A percentile compares a stretch with the other conserved stretches of the same genome.
These are phyloP conservation scores for Hedychridium roseum DNA, from an alignment of 2,888 invertebrate species.

Conservation along the genomic window DNA sequence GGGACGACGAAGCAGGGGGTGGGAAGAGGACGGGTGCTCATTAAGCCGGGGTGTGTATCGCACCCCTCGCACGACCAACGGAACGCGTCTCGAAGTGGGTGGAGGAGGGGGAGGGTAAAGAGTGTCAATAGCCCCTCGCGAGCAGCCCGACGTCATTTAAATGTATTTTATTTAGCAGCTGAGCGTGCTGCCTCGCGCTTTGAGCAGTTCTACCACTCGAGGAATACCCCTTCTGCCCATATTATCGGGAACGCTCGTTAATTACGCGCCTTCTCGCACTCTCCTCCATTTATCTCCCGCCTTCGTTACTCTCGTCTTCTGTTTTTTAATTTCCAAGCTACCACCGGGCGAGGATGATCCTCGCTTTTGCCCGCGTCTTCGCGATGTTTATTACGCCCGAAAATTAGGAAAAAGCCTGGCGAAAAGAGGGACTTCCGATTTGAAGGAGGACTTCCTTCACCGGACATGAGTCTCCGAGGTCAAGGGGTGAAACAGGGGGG, in stretches of 20 bases:
- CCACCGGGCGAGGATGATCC: not conserved
- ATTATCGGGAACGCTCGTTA: conserved; percentile 54
- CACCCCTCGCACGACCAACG: no score
- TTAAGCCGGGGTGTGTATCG: conserved; percentile 32
- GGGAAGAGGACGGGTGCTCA: conserved; percentile 30
- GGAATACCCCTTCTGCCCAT: no score
- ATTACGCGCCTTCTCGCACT: conserved; percentile 40
- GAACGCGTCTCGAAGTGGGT: not conserved
- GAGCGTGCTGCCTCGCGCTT: conserved; percentile 37
- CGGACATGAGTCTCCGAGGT: no score
- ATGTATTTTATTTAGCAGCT: conserved; percentile 48
- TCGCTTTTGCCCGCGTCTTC: no score
- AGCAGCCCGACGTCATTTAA: conserved; percentile 36
- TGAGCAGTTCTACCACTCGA: conserved; percentile 36
- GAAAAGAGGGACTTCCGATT: conserved; percentile 19
- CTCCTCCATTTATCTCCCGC: conserved; percentile 7
- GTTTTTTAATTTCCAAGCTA: not conserved
- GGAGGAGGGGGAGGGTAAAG: conserved; percentile 12
- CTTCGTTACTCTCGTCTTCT: not conserved
- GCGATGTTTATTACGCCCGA: not conserved
- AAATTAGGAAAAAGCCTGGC: conserved; percentile 10
- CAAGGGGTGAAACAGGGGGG: conserved; percentile 4
- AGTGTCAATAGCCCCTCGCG: conserved; percentile 43
- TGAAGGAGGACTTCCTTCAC: no score
- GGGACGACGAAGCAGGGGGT: conserved; percentile 21